A percentile compares a stretch with the other conserved stretches of the same genome.
These are phyloP conservation scores for Aurelia aurita DNA, from an alignment of 30 jellyfish, hydroid and myxozoan species.

Conservation along the genomic window DNA sequence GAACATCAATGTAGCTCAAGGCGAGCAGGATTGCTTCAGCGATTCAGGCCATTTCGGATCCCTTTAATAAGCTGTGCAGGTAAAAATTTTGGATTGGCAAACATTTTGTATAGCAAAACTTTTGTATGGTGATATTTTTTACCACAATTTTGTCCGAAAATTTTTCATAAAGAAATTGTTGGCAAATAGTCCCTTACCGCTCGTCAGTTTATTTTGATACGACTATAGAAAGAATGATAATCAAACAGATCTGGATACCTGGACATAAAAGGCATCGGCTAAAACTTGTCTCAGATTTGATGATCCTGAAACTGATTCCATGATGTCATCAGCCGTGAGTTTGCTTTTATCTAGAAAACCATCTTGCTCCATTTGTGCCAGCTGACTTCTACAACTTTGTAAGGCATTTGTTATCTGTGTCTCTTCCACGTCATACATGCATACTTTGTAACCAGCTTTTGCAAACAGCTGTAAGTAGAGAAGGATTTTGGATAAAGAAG, in stretches of 20 bases:
- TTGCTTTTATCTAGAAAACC: conserved; percentile 46
- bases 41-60: too few species aligned
- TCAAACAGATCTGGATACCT: conserved; percentile 51
- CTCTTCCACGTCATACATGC: conserved; percentile 74
- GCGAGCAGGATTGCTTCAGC: too few species aligned
- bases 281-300: conserved; percentile 63
- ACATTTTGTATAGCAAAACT: too few species aligned
- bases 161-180: too few species aligned
- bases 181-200: too few species aligned
- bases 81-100: too few species aligned
- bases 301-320: conserved; percentile 53
- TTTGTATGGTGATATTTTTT: too few species aligned
- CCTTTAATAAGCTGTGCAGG: too few species aligned
- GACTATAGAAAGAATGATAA: background rate
- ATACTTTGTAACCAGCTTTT: conserved; percentile 86
- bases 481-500: background rate
- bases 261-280: conserved; percentile 81
- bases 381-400: conserved; percentile 49
- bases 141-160: too few species aligned
- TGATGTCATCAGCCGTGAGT: conserved; percentile 53
- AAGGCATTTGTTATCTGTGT: conserved; percentile 79
- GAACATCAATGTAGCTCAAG: too few species aligned
- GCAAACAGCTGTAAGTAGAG: conserved; percentile 74
- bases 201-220: background rate
- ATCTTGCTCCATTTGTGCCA: conserved; percentile 68